Evolutionary conservation across 1,140 invertebrate species (phyloP), one percentile per base, ranked within the genome.

Genomic region (Pseudomyrmex cubaensis): DNA sequence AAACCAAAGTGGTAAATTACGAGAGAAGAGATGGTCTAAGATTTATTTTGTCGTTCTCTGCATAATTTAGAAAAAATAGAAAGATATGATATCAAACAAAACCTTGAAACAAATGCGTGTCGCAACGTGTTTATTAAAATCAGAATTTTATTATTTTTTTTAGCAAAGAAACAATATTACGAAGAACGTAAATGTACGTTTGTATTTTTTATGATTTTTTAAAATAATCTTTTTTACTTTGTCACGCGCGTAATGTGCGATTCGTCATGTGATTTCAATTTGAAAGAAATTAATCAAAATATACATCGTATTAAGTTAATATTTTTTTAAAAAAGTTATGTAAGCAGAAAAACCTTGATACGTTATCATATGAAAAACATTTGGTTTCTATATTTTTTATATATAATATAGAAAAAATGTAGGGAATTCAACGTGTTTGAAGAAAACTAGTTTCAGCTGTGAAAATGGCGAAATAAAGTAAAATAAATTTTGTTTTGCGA

Each of bases 21-120:
- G 78, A 72, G 48, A 57, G 10, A 76, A 50, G 54, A 62, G 50
- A 46, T 67, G 54, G 54, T 72, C 67, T 13, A 85, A 80, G 63
- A 87, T 87, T 87, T 87, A 87, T 85, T 80, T 74, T 86, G 35
- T 25, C 35, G 15, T 48, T 20, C 35, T 57, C 52, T 69, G 3
- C 48, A 20, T 56, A 35, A 2, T 35, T 56, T 57, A 44, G 22
- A 13, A 67, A 69, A 56, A 56, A 57, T 66, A 77, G 48, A 15
- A 56, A 50, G 17, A 48, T 69, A 25, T 13, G n/a, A 59, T 2
- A 76, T 56, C 4, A 48, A 25, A 57, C 44, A 1, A 57, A 48
- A 57, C 57, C 15, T 46, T 78, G 9, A 57, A 46, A 69, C 20
- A 78, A 78, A 69, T 22, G 2, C 44, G 2, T 3, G 12, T 44